Percentiles rank a stretch among this genome's conserved stretches.
These are phyloP conservation scores for Pyrrhia umbra DNA, from an alignment of 2,888 invertebrate species.

Conservation along the genomic window DNA sequence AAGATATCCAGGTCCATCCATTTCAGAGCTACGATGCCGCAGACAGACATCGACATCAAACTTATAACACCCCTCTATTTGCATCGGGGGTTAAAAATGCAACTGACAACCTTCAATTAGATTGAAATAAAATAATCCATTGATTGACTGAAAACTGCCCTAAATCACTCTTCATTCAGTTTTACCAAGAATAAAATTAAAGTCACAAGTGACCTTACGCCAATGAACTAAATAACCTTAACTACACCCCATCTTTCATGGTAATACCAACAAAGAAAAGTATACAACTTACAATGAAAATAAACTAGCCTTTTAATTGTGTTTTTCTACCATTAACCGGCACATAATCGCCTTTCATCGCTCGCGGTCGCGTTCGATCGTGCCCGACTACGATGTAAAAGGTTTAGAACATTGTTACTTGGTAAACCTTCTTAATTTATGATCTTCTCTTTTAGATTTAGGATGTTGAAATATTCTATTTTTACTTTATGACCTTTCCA, in stretches of 20 bases:
- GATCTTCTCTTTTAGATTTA: not conserved
- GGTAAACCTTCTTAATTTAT: conserved; percentile 21
- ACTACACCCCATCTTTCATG: conserved; percentile 14
- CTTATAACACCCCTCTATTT: no score
- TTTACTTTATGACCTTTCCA: not conserved
- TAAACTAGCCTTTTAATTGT: conserved; percentile 35
- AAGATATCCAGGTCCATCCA: no score
- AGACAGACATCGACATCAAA: no score
- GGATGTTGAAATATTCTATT: not conserved
- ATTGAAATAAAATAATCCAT: no score
- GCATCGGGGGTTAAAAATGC: no score
- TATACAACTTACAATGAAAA: conserved; percentile 8
- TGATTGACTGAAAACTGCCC: no score
- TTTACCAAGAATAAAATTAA: not conserved
- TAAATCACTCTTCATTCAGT: no score
- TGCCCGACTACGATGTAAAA: conserved; percentile 12
- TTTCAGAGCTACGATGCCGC: no score
- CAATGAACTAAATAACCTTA: conserved; percentile 2
- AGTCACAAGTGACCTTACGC: not conserved
- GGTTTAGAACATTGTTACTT: conserved; percentile 28
- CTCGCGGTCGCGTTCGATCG: conserved; percentile 43
- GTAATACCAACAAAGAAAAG: conserved; percentile 14
- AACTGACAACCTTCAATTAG: no score
- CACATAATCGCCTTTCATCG: conserved; percentile 31
- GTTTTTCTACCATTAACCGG: conserved; percentile 37